Evolutionary conservation across 1,140 invertebrate species (phyloP).

Genomic region (Drepana arcuata): DNA sequence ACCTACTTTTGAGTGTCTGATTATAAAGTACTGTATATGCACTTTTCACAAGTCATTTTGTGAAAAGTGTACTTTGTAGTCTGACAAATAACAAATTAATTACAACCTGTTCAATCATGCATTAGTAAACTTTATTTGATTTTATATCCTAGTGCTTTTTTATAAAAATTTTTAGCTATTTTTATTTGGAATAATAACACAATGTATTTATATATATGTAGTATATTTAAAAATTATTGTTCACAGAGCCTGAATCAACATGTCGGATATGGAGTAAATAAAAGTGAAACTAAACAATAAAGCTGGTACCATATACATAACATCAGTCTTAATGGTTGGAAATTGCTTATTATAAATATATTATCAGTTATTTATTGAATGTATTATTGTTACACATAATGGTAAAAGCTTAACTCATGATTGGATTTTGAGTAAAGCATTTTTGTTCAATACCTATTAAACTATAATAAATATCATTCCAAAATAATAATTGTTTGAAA

Average conservation of each 20-base stretch:
- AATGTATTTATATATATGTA: background rate
- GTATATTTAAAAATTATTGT: conserved; percentile 20
- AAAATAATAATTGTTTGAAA: too few species aligned
- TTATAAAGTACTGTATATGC: too few species aligned
- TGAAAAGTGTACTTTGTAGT: too few species aligned
- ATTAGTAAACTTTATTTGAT: too few species aligned
- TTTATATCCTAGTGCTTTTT: too few species aligned
- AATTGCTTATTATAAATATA: too few species aligned
- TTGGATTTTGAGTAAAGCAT: conserved; percentile 10
- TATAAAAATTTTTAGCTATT: too few species aligned
- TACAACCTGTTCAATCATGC: too few species aligned
- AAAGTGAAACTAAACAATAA: conserved; percentile 4
- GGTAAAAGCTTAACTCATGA: conserved; percentile 14
- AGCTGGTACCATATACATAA: conserved; percentile 9
- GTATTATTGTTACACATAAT: conserved; percentile 31
- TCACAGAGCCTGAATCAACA: conserved; percentile 32
- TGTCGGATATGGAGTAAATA: background rate
- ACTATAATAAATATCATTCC: conserved; percentile 58
- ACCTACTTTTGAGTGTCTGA: too few species aligned
- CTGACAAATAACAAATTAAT: too few species aligned
- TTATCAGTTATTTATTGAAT: conserved; percentile 47
- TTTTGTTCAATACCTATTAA: conserved; percentile 39
- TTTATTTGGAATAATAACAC: background rate
- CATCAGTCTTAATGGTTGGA: conserved; percentile 27
- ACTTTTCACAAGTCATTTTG: too few species aligned